phyloP scores from a whole-genome alignment of 2,888 invertebrate species.

The Microctonus hyperodae region DNA sequence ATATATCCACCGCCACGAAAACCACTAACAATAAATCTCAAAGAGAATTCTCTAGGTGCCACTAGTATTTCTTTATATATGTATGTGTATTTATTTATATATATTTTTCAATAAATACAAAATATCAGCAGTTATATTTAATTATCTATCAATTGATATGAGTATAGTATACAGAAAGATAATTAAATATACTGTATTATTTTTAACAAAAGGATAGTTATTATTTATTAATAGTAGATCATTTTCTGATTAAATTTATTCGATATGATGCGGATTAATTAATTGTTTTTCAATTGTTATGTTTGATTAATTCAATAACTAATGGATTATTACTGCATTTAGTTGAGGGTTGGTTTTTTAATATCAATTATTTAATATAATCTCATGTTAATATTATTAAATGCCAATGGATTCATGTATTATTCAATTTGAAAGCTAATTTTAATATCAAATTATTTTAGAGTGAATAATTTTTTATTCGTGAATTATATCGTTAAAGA shows the following conservation, averaged over 20 bases:
- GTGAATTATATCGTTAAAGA: too few relatives aligned
- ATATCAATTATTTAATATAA: too few relatives aligned
- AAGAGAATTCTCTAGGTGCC: slow-evolving; percentile 12
- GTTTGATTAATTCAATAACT: too few relatives aligned
- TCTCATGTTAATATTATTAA: too few relatives aligned
- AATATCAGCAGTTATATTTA: background rate
- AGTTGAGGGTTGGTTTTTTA: too few relatives aligned
- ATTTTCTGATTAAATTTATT: background rate
- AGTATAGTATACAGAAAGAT: background rate
- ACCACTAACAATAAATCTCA: slow-evolving; percentile 24
- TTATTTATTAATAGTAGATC: background rate
- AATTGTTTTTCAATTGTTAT: too few relatives aligned
- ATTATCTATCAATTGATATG: background rate
- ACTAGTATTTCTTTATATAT: background rate
- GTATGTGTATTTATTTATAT: background rate
- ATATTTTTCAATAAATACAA: background rate
- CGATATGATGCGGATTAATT: too few relatives aligned
- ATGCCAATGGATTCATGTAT: too few relatives aligned
- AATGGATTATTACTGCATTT: too few relatives aligned
- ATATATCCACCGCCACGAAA: background rate
- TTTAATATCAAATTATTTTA: too few relatives aligned
- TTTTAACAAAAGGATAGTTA: slow-evolving; percentile 17
- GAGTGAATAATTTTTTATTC: too few relatives aligned
- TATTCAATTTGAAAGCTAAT: too few relatives aligned
- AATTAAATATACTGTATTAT: slow-evolving; percentile 1